These are phyloP conservation scores for Apantesis nais DNA, from an alignment of 2,888 invertebrate species.

Conservation along the genomic window DNA sequence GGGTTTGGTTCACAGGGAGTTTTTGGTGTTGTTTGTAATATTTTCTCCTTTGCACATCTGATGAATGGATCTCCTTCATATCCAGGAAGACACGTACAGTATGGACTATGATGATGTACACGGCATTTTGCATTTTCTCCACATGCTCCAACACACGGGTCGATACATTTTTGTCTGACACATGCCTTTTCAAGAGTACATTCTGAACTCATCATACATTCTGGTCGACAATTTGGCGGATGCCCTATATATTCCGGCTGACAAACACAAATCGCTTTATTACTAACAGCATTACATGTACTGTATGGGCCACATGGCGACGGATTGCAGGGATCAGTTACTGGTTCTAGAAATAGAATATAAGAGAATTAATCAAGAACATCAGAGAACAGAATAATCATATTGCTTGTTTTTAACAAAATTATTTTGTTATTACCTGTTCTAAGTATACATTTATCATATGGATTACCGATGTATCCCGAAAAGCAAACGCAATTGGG, in stretches of 20 bases:
- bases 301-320: conserved; percentile 93
- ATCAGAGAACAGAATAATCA: background rate
- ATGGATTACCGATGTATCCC: conserved; percentile 91
- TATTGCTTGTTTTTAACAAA: background rate
- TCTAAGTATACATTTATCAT: conserved; percentile 68
- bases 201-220: conserved; percentile 92
- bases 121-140: conserved; percentile 89
- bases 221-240: conserved; percentile 91
- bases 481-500: conserved; percentile 90
- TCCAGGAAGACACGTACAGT: conserved; percentile 89
- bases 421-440: conserved; percentile 64
- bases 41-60: conserved; percentile 71
- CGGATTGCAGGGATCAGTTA: conserved; percentile 89
- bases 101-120: conserved; percentile 88
- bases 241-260: conserved; percentile 88
- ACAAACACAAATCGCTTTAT: conserved; percentile 90
- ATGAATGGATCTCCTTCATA: conserved; percentile 92
- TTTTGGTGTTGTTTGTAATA: conserved; percentile 85
- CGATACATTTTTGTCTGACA: conserved; percentile 90
- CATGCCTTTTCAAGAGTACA: conserved; percentile 92
- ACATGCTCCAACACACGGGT: conserved; percentile 93
- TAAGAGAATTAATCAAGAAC: background rate
- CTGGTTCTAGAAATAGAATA: conserved; percentile 53
- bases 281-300: conserved; percentile 87
- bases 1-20: conserved; percentile 88